These are phyloP conservation scores for Neoniphon sammara DNA, from an alignment of 2,797 vertebrate species.

Conservation along the genomic window DNA sequence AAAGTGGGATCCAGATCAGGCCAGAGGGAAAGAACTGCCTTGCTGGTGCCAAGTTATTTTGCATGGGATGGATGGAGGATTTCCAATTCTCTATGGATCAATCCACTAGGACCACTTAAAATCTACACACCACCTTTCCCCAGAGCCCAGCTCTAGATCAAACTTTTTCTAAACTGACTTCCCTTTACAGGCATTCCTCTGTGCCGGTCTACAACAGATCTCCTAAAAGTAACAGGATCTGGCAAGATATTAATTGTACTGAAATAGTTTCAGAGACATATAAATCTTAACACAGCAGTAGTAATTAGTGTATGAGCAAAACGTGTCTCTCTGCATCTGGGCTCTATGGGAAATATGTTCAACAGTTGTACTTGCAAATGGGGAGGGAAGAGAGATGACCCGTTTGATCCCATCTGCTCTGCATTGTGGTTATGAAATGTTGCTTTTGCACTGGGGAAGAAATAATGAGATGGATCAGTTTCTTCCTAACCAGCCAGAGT, in stretches of 20 bases:
- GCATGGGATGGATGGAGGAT: neutral
- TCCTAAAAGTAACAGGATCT: neutral
- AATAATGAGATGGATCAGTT: constrained; percentile 37
- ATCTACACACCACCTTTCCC: neutral
- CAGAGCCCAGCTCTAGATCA: neutral
- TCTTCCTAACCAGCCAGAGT: constrained; percentile 19
- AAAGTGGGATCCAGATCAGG: constrained; percentile 1
- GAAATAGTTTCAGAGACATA: neutral
- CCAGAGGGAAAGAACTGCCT: neutral
- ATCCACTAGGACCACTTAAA: constrained; percentile 3
- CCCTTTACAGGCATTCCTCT: neutral
- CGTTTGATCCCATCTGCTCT: constrained; percentile 48
- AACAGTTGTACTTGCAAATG: constrained; percentile 10
- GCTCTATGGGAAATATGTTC: constrained; percentile 20
- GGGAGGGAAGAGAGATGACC: neutral
- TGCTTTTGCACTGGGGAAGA: constrained; percentile 15
- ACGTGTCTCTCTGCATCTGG: constrained; percentile 12
- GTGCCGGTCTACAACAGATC: too few relatives aligned
- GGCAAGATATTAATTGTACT: neutral
- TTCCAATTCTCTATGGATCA: neutral
- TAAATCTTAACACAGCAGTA: neutral
- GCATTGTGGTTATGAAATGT: constrained; percentile 44
- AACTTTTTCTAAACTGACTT: neutral
- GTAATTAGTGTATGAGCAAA: neutral
- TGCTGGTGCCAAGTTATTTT: constrained; percentile 23